Evolutionary conservation across 2,888 invertebrate species (phyloP), one percentile per base, ranked within the genome.

Genomic region (Protophormia terraenovae): DNA sequence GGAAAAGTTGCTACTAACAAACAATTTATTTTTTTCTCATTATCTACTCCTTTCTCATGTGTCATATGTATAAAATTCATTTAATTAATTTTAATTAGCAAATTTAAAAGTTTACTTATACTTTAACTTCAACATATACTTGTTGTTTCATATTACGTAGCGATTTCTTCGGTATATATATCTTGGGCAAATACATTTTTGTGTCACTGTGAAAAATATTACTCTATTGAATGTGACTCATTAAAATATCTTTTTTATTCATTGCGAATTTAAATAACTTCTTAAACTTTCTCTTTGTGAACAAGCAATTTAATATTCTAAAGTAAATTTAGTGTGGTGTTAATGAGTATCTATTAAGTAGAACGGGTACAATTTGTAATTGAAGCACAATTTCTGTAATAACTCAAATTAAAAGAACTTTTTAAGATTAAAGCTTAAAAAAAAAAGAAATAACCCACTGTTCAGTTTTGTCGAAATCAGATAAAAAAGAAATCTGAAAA

Each of bases 11-110:
- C 6, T 35, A 35, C 41, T n/a, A n/a, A 38, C 1, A 38, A 38
- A 38, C 14, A n/a, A n/a, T n/a, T n/a, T n/a, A n/a, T n/a, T 38
- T 38, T 38, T 14, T 5, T 41, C n/a, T 32, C 3, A 0, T 12
- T n/a, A 4, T 2, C n/a, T 2, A n/a, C n/a, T 41, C 5, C n/a
- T 41, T 41, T 38, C 14, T 3, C 38, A 38, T 12, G 12, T 38
- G 38, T 38, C 38, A 38, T 38, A 12, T 12, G 14, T 22, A 35
- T 8, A 4, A 35, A 50, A 50, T n/a, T 29, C n/a, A 7, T 73
- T 60, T 29, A 73, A 73, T 73, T 45, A 73, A 14, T 73, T 73
- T 24, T 45, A 73, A 45, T 38, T 60, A 35, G 45, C 47, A 47
- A 47, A 60, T 73, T 62, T 45, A 62, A 60, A 71, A 72, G 12